Base-by-base conservation (phyloP, 2,797 vertebrate species). In the Falco concolor region DNA sequence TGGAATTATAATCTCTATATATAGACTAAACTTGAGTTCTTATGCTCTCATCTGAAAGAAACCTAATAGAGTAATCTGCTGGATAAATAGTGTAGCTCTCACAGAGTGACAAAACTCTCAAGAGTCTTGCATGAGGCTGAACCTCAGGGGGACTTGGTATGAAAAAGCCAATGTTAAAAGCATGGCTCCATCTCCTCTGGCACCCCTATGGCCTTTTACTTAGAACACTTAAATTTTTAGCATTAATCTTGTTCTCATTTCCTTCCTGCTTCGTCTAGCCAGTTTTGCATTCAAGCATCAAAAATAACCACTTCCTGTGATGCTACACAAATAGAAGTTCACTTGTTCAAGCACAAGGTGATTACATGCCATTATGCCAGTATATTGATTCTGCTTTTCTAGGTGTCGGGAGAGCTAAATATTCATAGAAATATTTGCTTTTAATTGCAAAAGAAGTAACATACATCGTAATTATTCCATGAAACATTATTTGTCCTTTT, bases 231-330 rank as follows among this genome's bases (percentile, higher is more conserved):
- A 61, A 76, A 73, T 18, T 32, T 24, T 75, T 45, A 82, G 38
- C 16, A 61, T 68, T 57, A 79, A 57, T 75, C 36, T 89, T 9
- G 6, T 93, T 94, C 95, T 92, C 76, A 87, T 82, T 90, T 54
- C 57, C 11, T 15, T 65, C 42, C 84, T 69, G 19, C 36, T 87
- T 86, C 83, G 86, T 76, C 56, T 42, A 84, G 82, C 78, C 10
- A 17, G 90, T 94, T 96, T 95, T 81, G 45, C 50, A 47, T 61
- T 81, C 77, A 89, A 89, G 80, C 69, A 88, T 95, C 73, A 92
- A 86, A 93, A 81, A 74, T 18, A 34, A 74, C 40, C 47, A 79
- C 86, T 80, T 83, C 34, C 67, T 95, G 64, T 91, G 44, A 74
- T 61, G 84, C 32, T 70, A 32, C 82, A 54, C 89, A 84, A 95